Evolutionary conservation across 2,888 invertebrate species (phyloP).

Genomic region (Noctuana brunneofusca): DNA sequence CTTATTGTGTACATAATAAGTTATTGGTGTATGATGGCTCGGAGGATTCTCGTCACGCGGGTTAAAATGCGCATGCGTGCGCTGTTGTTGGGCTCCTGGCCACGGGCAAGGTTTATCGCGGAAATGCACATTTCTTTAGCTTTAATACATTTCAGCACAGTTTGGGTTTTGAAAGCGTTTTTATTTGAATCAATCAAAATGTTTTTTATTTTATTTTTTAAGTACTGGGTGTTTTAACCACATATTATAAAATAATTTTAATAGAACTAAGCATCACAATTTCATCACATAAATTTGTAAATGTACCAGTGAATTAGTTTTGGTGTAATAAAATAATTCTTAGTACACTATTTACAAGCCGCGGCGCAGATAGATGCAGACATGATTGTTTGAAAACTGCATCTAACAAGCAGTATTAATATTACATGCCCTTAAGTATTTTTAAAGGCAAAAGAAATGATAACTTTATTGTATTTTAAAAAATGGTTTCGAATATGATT

Average conservation of each 20-base stretch:
- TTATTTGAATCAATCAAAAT: constrained; percentile 38
- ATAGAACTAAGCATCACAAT: constrained; percentile 62
- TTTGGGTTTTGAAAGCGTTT: constrained; percentile 55
- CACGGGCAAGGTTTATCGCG: constrained; percentile 55
- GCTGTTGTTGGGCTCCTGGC: constrained; percentile 49
- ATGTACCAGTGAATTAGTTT: constrained; percentile 35
- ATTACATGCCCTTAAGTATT: constrained; percentile 28
- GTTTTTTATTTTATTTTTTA: constrained; percentile 42
- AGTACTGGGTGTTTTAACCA: constrained; percentile 43
- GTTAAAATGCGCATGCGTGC: constrained; percentile 1
- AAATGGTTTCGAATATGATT: constrained; percentile 5
- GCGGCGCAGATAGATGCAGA: constrained; percentile 32
- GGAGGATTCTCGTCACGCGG: constrained; percentile 35
- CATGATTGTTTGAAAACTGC: constrained; percentile 50
- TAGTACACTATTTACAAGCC: constrained; percentile 52
- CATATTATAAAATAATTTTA: constrained; percentile 39
- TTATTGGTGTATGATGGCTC: constrained; percentile 55
- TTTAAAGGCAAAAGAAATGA: constrained; percentile 18
- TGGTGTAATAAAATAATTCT: constrained; percentile 29
- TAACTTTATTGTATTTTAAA: constrained; percentile 21
- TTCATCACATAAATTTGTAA: constrained; percentile 63
- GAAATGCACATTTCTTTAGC: constrained; percentile 75
- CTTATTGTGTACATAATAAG: constrained; percentile 72
- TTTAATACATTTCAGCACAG: constrained; percentile 71
- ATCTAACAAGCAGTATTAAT: constrained; percentile 69